A percentile compares a stretch with the other conserved stretches of the same genome.
Conservation (phyloP, 2,113 vertebrate genomes). For the Eira barbara region DNA sequence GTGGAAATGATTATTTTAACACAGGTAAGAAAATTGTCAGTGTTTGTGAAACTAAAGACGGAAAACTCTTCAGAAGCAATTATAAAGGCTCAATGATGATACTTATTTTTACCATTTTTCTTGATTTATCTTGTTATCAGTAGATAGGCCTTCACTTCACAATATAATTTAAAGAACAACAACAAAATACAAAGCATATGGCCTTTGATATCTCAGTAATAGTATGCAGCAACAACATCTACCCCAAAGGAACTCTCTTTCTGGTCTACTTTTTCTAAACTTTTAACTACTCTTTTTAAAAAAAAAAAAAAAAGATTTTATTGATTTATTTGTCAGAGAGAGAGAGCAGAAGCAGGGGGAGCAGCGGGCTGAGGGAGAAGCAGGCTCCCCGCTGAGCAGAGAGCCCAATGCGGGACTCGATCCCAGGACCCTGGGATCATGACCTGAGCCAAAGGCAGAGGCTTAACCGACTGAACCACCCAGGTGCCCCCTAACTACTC, state of each 20-base stretch:
- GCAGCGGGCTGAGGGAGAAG: too few species aligned
- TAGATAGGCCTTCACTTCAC: neutral
- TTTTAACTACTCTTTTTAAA: neutral
- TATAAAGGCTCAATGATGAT: neutral
- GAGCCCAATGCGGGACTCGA: too few species aligned
- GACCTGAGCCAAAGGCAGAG: too few species aligned
- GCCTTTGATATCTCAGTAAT: neutral
- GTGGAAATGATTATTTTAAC: neutral
- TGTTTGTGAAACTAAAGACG: conserved; percentile 15
- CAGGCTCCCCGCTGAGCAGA: too few species aligned
- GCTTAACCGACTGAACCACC: too few species aligned
- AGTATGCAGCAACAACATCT: neutral
- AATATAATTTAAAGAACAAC: conserved; percentile 2
- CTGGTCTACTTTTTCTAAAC: neutral
- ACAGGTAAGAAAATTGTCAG: neutral
- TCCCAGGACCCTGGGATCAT: too few species aligned
- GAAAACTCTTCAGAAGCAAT: neutral
- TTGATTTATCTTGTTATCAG: conserved; percentile 37
- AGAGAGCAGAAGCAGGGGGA: too few species aligned
- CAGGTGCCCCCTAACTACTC: too few species aligned
- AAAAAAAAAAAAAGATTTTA: too few species aligned
- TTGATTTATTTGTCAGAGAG: too few species aligned
- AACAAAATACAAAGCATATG: neutral
- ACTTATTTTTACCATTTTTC: conserved; percentile 17
- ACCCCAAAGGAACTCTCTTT: neutral